Base-by-base conservation (phyloP, 2,113 vertebrate genomes). In the Lamprotornis superbus region DNA sequence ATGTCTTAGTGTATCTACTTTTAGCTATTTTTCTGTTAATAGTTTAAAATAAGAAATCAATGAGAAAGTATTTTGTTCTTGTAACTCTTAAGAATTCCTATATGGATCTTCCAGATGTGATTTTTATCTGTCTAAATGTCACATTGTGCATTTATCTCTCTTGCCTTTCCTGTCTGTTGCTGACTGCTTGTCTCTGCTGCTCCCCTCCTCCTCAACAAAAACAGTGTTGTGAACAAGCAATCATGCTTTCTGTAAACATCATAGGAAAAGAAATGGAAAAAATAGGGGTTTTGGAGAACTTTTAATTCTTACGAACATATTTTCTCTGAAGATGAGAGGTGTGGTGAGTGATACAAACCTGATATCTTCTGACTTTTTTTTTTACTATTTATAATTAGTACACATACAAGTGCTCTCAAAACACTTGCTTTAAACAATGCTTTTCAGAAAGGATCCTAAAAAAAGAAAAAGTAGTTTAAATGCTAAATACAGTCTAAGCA, bases 1-100 rank as follows among this genome's bases (percentile, higher is more conserved):
- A 68, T 77, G 73, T 37, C 2, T 27, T 22, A 33, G 25, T 84
- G 73, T 95, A 60, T 94, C 93, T 94, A 91, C 88, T 74, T 85
- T 76, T 68, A 89, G 69, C 89, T 77, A 28, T 94, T 96, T 97
- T 95, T 94, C 93, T 95, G 70, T 90, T 96, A 95, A 95, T 97
- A 75, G 95, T 56, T 95, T 97, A 88, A 96, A 96, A 94, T 96
- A 96, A 96, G 96, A 96, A 97, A 96, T 98, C 97, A 82, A 97
- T 97, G 96, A 81, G 91, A 93, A 95, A 92, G 97, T 97, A 97
- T 95, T 98, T 98, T 97, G 57, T 95, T 95, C 93, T 95, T 97
- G 96, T 97, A 97, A 94, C 93, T 97, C 97, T 95, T 84, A 91
- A 96, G 97, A 96, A 94, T 95, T 93, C 97, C 88, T 74, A 0